Evolutionary conservation across 1,140 invertebrate species (phyloP).

Genomic region (Lordiphosa clarofinis): DNA sequence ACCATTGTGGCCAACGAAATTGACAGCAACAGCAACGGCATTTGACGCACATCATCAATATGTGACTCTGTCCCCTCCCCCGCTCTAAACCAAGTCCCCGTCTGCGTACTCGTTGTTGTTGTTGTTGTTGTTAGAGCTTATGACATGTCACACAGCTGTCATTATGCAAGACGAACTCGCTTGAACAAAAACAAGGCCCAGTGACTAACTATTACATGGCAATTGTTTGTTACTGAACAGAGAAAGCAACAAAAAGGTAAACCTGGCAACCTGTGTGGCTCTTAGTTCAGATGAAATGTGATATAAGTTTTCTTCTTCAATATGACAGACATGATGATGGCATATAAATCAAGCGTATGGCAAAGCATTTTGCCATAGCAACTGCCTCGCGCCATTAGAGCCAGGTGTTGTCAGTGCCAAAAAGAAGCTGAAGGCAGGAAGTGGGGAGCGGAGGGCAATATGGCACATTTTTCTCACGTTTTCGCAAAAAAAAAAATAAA

Average conservation of each 20-base stretch:
- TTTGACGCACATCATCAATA: conserved; percentile 72
- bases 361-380: conserved; percentile 4
- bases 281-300: conserved; percentile 21
- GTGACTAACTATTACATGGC: conserved; percentile 56
- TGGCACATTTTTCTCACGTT: conserved; percentile 45
- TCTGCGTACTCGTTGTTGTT: neutral
- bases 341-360: conserved; percentile 55
- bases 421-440: neutral
- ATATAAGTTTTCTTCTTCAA: conserved; percentile 14
- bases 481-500: conserved; percentile 12
- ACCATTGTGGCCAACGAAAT: conserved; percentile 53
- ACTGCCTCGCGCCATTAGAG: conserved; percentile 21
- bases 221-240: conserved; percentile 43
- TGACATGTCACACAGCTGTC: conserved; percentile 63
- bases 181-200: conserved; percentile 21
- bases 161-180: conserved; percentile 44
- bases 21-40: conserved; percentile 55
- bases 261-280: conserved; percentile 7
- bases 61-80: conserved; percentile 35
- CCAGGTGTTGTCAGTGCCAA: conserved; percentile 35
- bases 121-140: conserved; percentile 28
- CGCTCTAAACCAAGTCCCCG: neutral
- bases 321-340: conserved; percentile 14
- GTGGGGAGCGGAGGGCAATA: neutral
- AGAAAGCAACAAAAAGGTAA: conserved; percentile 5